These are phyloP conservation scores for Mercenaria mercenaria DNA, from an alignment of 1,140 invertebrate genomes.

Conservation along the genomic window DNA sequence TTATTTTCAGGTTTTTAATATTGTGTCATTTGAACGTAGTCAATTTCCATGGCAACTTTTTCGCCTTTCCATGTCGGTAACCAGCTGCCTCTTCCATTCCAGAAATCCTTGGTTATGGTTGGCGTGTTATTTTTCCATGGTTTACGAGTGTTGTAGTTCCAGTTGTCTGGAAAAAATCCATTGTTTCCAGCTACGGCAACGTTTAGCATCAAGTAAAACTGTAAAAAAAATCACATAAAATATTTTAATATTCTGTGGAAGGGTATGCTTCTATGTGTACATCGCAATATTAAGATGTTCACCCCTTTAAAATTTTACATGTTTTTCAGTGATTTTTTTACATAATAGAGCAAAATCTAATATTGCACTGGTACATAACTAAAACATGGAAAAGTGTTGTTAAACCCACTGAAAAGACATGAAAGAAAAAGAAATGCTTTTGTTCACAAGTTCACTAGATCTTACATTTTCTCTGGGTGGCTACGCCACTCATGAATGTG, in stretches of 20 bases:
- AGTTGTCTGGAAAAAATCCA: slow-evolving; percentile 89
- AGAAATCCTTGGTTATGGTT: slow-evolving; percentile 88
- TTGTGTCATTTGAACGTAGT: slow-evolving; percentile 81
- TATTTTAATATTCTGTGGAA: background rate
- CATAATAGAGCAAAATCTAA: too few species aligned
- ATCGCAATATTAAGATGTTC: background rate
- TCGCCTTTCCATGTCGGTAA: slow-evolving; percentile 88
- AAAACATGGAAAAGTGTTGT: too few species aligned
- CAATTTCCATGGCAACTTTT: slow-evolving; percentile 88
- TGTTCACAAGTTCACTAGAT: too few species aligned
- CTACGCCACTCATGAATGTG: too few species aligned
- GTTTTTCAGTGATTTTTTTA: too few species aligned
- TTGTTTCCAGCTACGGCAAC: slow-evolving; percentile 90
- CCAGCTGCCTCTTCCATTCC: slow-evolving; percentile 88
- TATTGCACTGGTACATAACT: too few species aligned
- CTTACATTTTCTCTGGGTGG: too few species aligned
- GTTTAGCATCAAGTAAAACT: slow-evolving; percentile 91
- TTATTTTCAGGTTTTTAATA: slow-evolving; percentile 4
- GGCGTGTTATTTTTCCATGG: slow-evolving; percentile 90
- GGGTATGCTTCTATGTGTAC: background rate
- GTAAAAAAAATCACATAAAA: background rate
- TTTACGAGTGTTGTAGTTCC: slow-evolving; percentile 85
- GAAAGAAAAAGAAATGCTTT: too few species aligned
- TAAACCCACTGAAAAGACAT: too few species aligned
- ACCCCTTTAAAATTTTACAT: background rate